phyloP scores from a whole-genome alignment of 2,888 invertebrate genomes.

The Melitaea athalia region DNA sequence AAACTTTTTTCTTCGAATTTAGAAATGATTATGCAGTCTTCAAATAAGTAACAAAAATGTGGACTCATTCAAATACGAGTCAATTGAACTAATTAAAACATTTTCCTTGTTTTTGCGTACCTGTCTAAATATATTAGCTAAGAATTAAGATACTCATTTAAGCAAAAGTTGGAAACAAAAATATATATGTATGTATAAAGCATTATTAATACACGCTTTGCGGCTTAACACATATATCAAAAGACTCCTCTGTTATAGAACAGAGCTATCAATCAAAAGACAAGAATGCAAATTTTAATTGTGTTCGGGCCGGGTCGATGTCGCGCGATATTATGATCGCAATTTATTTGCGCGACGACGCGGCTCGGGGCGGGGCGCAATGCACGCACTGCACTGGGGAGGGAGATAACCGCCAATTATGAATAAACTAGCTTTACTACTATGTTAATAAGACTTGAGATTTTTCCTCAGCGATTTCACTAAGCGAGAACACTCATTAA shows the following conservation, averaged over 20 bases:
- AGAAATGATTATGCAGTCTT: not conserved
- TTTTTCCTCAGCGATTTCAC: constrained; percentile 79
- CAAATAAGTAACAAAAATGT: not conserved
- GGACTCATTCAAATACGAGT: not conserved
- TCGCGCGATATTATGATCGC: constrained; percentile 68
- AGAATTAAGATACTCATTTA: not conserved
- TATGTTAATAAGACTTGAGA: constrained; percentile 77
- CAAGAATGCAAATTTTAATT: constrained; percentile 79
- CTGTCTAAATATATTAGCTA: not conserved
- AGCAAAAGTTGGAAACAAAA: constrained; percentile 5
- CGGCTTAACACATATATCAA: constrained; percentile 50
- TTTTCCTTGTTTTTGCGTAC: not conserved
- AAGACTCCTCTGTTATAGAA: constrained; percentile 65
- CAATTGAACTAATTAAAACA: not conserved
- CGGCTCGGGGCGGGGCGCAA: constrained; percentile 56
- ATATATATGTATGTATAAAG: not conserved
- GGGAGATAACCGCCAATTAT: constrained; percentile 76
- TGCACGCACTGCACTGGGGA: constrained; percentile 58
- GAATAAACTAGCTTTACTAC: constrained; percentile 78
- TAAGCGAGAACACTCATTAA: constrained; percentile 69
- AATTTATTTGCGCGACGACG: constrained; percentile 65
- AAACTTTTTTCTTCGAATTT: no score
- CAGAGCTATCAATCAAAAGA: constrained; percentile 76
- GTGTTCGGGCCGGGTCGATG: constrained; percentile 58
- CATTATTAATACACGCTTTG: constrained; percentile 13